A percentile compares a stretch with the other conserved stretches of the same genome.
Conservation (phyloP, 2,888 invertebrate species). For the Synergus umbraculus region DNA sequence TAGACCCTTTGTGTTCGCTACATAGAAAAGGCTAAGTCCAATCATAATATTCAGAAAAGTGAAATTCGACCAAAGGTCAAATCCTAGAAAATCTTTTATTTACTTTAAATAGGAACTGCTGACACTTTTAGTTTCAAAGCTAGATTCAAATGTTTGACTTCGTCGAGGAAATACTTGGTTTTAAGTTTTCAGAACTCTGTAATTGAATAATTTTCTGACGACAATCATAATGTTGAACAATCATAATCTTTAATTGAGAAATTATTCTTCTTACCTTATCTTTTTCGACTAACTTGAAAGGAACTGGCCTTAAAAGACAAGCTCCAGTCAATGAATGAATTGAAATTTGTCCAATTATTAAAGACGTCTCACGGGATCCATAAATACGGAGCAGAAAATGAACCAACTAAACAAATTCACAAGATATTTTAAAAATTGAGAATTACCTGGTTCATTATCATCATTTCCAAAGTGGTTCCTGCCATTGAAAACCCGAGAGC, state of each 20-base stretch:
- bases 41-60: conserved; percentile 65
- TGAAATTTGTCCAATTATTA: conserved; percentile 82
- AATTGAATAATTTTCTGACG: too few species aligned
- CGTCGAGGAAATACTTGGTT: too few species aligned
- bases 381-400: conserved; percentile 61
- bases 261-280: not conserved
- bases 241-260: not conserved
- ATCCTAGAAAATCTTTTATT: conserved; percentile 60
- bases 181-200: too few species aligned
- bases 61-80: conserved; percentile 62
- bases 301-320: conserved; percentile 82
- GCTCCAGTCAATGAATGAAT: conserved; percentile 82
- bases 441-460: conserved; percentile 85
- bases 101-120: conserved; percentile 6
- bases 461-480: conserved; percentile 88
- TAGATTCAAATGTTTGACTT: not conserved
- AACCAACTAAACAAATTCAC: conserved; percentile 56
- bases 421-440: not conserved
- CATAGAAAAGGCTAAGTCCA: conserved; percentile 77
- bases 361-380: conserved; percentile 79
- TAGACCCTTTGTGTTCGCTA: conserved; percentile 75
- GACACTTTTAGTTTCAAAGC: not conserved
- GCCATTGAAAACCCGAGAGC: conserved; percentile 90
- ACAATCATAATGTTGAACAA: too few species aligned
- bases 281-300: conserved; percentile 27